Evolutionary conservation across 2,113 vertebrate species (phyloP).

Genomic region (Macquaria australasica): DNA sequence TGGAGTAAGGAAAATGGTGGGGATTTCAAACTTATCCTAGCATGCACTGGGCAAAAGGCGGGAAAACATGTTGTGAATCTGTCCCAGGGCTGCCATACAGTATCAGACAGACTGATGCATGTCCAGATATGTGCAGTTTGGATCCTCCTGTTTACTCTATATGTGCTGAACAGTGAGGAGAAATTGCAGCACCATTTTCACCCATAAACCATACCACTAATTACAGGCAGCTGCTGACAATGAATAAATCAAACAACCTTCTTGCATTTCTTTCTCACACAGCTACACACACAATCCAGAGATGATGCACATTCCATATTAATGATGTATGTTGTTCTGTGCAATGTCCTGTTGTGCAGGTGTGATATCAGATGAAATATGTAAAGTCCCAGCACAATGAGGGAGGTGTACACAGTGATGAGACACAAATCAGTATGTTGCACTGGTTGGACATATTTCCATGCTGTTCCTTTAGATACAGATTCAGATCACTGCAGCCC

Average conservation of each 20-base stretch:
- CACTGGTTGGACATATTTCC: conserved; percentile 38
- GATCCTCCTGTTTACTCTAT: background rate
- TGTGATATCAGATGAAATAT: conserved; percentile 22
- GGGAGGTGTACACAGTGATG: background rate
- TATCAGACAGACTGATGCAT: background rate
- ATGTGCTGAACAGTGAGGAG: background rate
- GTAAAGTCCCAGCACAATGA: conserved; percentile 1
- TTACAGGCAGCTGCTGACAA: background rate
- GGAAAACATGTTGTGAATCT: background rate
- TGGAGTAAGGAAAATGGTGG: background rate
- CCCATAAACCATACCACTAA: background rate
- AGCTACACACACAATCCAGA: background rate
- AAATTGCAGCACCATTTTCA: background rate
- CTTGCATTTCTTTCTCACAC: background rate
- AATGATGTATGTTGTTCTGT: background rate
- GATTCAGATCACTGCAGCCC: conserved; percentile 43
- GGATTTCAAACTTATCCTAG: background rate
- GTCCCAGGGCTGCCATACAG: background rate
- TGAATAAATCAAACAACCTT: background rate
- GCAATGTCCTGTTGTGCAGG: conserved; percentile 18
- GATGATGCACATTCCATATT: background rate
- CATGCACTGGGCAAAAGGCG: background rate
- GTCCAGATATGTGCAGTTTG: background rate
- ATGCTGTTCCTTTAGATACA: conserved; percentile 38
- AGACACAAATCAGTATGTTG: conserved; percentile 37